These are phyloP conservation scores for Gymnoscopelus microlampas DNA, from an alignment of 2,797 vertebrate species.

Conservation along the genomic window DNA sequence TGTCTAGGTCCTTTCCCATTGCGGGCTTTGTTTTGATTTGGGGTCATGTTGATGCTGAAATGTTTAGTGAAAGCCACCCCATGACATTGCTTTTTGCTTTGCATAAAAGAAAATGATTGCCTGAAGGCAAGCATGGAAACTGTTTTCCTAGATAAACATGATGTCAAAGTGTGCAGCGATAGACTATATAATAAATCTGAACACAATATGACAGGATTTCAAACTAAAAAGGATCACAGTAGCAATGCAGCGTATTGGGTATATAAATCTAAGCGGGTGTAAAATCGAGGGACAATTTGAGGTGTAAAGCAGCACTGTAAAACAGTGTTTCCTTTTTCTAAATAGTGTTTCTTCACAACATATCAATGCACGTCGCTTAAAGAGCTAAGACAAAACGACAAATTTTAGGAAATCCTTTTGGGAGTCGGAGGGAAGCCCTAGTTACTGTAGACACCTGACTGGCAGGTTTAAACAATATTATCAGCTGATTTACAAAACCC, in stretches of 20 bases:
- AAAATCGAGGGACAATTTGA: constrained; percentile 31
- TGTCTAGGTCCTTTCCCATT: neutral
- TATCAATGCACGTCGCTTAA: constrained; percentile 15
- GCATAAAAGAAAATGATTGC: neutral
- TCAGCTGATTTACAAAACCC: constrained; percentile 2
- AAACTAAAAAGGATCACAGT: constrained; percentile 26
- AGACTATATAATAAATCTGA: constrained; percentile 41
- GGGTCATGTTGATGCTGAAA: neutral
- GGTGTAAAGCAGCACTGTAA: constrained; percentile 17
- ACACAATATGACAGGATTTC: constrained; percentile 47
- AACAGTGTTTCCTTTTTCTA: constrained; percentile 29
- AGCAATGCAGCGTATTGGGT: no score
- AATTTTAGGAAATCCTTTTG: constrained; percentile 34
- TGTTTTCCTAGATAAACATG: constrained; percentile 24
- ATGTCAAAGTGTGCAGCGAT: constrained; percentile 35
- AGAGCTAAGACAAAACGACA: constrained; percentile 31
- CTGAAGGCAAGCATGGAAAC: neutral
- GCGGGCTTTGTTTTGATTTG: neutral
- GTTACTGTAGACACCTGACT: constrained; percentile 21
- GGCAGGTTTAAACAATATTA: constrained; percentile 16
- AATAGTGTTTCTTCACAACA: constrained; percentile 26
- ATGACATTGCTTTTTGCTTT: no score
- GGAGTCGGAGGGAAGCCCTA: constrained; percentile 7
- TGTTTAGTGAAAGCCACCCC: no score
- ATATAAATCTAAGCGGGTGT: constrained; percentile 6